Base-by-base conservation (phyloP, 1,140 invertebrate species). In the Drosophila azteca region DNA sequence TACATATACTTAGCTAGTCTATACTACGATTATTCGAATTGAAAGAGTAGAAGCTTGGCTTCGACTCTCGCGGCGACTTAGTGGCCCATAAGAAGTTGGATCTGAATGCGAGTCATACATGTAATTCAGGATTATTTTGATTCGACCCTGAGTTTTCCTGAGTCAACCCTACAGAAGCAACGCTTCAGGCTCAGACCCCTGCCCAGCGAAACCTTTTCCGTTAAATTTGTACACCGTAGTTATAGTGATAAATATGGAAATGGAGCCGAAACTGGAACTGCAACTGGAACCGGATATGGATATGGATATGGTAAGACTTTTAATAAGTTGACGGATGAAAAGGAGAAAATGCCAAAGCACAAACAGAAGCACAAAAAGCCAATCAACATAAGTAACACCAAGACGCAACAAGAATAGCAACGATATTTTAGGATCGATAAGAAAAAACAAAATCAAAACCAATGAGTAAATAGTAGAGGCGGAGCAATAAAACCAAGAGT, bases 31-130 rank as follows among this genome's bases (percentile, higher is more conserved):
- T 31, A 52, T 57, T 73, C 41, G 73, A 73, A 64, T 73, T 67
- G 29, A 70, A 51, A 41, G 70, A n/a, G 65, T 71, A 55, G 68
- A 72, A 72, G 69, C 70, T 39, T 64, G 63, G 72, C 72, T 75
- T 75, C 41, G 54, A 52, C 65, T 68, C 31, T 39, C 61, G 55
- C 48, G 68, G 65, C 49, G 48, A 74, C 71, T 49, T 58, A 67
- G 71, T 68, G 63, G 35, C 49, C 54, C 72, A 39, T 68, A 65
- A 46, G 51, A 64, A 73, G 53, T 55, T 59, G 63, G 43, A 52
- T 41, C 35, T 41, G 53, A 63, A 59, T 41, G 53, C 71, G 51
- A 72, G 50, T 73, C 49, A 62, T 41, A 20, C 17, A 20, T 20
- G 17, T 20, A 6, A 9, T 54, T 49, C 9, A 49, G 59, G 41